These are phyloP conservation scores for Hoplostethus atlanticus DNA, from an alignment of 2,797 vertebrate species.

Conservation along the genomic window DNA sequence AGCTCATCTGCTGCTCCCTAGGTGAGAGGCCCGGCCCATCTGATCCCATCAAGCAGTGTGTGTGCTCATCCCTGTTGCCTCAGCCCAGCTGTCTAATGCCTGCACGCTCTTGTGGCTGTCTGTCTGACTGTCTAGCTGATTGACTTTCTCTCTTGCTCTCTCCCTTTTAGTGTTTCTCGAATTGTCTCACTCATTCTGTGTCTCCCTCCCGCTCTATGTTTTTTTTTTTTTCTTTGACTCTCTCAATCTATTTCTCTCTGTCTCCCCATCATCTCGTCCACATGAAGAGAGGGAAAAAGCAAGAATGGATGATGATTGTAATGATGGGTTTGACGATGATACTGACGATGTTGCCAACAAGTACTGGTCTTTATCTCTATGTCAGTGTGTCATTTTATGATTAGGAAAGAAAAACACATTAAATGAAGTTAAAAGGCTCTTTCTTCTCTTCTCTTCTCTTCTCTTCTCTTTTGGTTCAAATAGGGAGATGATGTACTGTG, in stretches of 20 bases:
- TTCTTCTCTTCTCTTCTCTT: no score
- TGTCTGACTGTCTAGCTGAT: background rate
- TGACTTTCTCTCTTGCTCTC: background rate
- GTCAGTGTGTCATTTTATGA: background rate
- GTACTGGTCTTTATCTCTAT: background rate
- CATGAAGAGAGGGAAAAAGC: background rate
- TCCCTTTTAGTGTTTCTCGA: background rate
- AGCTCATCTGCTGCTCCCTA: constrained; percentile 74
- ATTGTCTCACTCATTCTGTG: background rate
- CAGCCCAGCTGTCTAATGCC: constrained; percentile 26
- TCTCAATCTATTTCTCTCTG: background rate
- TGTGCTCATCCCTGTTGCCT: constrained; percentile 26
- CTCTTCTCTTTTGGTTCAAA: constrained; percentile 1
- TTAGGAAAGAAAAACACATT: background rate
- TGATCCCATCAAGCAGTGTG: constrained; percentile 55
- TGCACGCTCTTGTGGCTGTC: background rate
- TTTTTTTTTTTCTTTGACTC: background rate
- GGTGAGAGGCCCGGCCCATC: constrained; percentile 71
- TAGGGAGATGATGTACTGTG: background rate
- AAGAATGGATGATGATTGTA: no score
- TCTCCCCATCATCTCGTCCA: background rate
- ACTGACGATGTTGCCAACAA: no score
- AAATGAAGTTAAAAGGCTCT: background rate
- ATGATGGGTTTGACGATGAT: no score
- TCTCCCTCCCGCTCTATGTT: background rate